These are phyloP conservation scores for Psittacula derbiana DNA, from an alignment of 2,797 vertebrate species.

Conservation along the genomic window DNA sequence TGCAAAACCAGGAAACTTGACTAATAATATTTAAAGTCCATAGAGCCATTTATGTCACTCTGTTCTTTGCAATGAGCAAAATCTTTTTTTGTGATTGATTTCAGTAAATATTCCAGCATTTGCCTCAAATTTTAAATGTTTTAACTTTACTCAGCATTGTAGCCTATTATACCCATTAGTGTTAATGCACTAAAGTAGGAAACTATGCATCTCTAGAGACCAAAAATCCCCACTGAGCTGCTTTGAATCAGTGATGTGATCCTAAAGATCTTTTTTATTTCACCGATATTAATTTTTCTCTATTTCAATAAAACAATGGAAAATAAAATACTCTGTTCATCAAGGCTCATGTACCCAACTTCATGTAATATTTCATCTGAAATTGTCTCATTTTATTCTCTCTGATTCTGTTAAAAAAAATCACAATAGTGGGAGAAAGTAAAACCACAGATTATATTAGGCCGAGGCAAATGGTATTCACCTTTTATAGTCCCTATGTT, in stretches of 20 bases:
- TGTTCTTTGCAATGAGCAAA: not conserved
- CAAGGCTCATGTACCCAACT: conserved; percentile 46
- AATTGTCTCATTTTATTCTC: conserved; percentile 50
- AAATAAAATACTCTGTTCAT: conserved; percentile 52
- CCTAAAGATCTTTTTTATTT: conserved; percentile 41
- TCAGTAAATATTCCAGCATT: not conserved
- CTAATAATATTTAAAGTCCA: conserved; percentile 16
- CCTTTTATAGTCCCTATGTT: conserved; percentile 80
- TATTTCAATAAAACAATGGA: conserved; percentile 33
- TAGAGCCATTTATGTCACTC: not conserved
- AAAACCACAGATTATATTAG: conserved; percentile 72
- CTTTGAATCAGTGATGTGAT: conserved; percentile 23
- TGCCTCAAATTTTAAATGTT: not conserved
- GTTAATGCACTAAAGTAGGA: not conserved
- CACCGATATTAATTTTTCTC: conserved; percentile 19
- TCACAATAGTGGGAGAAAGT: conserved; percentile 63
- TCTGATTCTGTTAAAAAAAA: conserved; percentile 56
- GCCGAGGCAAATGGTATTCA: conserved; percentile 76
- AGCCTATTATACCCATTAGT: not conserved
- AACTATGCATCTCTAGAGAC: not conserved
- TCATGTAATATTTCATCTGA: conserved; percentile 45
- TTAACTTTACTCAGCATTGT: conserved; percentile 39
- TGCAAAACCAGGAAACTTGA: not conserved
- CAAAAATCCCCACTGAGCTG: conserved; percentile 21
- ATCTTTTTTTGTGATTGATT: not conserved